Percentiles rank a stretch among this genome's conserved stretches.
These are phyloP conservation scores for Drosophila jambulina DNA, from an alignment of 1,140 invertebrate species.

Conservation along the genomic window DNA sequence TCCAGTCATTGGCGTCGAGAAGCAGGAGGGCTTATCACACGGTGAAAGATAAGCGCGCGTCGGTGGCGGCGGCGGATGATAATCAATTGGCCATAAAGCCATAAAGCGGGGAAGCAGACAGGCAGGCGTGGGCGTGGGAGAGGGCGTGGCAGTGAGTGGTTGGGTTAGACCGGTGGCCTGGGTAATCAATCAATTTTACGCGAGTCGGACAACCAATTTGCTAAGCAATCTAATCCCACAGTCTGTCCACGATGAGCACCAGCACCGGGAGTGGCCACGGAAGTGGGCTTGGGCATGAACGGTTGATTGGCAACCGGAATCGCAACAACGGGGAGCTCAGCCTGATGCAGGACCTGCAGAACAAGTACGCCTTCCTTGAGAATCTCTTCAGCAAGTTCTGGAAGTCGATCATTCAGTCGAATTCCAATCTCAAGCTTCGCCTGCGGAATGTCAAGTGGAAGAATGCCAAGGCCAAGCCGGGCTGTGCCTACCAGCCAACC, in stretches of 20 bases:
- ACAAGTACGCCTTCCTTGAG: slow-evolving; percentile 77
- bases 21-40: slow-evolving; percentile 14
- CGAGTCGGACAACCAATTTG: slow-evolving; percentile 35
- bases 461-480: slow-evolving; percentile 86
- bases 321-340: slow-evolving; percentile 20
- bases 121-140: slow-evolving; percentile 11
- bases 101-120: background rate
- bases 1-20: slow-evolving; percentile 19
- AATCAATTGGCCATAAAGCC: slow-evolving; percentile 54
- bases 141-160: background rate
- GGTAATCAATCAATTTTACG: slow-evolving; percentile 49
- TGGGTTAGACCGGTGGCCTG: background rate
- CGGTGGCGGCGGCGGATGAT: slow-evolving; percentile 24
- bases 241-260: slow-evolving; percentile 44
- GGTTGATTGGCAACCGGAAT: slow-evolving; percentile 4
- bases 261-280: slow-evolving; percentile 24
- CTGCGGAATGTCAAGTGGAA: slow-evolving; percentile 85
- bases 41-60: slow-evolving; percentile 11
- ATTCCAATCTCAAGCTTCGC: slow-evolving; percentile 65
- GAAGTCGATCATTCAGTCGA: slow-evolving; percentile 76
- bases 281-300: background rate
- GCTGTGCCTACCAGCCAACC: slow-evolving; percentile 87
- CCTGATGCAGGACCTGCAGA: slow-evolving; percentile 71
- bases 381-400: slow-evolving; percentile 74
- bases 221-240: slow-evolving; percentile 40